Evolutionary conservation across 2,888 invertebrate genomes (phyloP).

Genomic region (Drosophila prolongata): DNA sequence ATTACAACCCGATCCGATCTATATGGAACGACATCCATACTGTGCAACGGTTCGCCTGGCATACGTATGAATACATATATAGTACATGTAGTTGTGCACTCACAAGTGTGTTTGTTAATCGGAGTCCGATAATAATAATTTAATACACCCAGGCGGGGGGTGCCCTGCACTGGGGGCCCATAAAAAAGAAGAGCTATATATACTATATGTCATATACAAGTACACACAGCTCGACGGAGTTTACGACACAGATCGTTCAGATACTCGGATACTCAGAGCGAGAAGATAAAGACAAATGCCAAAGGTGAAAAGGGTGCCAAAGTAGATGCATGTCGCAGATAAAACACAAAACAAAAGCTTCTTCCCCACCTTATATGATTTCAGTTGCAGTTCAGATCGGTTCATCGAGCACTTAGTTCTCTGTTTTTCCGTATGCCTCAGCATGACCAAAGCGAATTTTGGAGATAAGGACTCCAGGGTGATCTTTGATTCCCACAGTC

Average conservation of each 20-base stretch:
- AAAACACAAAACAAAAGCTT: conserved; percentile 1
- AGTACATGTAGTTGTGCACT: too few species aligned
- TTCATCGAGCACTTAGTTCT: not conserved
- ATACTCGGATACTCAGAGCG: not conserved
- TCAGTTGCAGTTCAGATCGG: conserved; percentile 6
- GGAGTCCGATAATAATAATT: conserved; percentile 38
- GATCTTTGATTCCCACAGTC: not conserved
- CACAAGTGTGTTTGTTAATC: conserved; percentile 26
- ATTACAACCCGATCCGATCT: conserved; percentile 28
- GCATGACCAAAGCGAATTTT: not conserved
- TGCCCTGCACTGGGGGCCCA: not conserved
- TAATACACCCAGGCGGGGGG: not conserved
- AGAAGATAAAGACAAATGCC: not conserved
- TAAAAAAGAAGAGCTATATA: conserved; percentile 4
- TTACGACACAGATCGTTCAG: conserved; percentile 3
- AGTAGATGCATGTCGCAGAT: conserved; percentile 3
- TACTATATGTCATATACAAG: conserved; percentile 8
- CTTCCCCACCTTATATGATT: not conserved
- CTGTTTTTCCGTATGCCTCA: not conserved
- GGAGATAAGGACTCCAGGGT: conserved; percentile 12
- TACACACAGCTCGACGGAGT: conserved; percentile 1
- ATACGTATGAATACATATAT: too few species aligned
- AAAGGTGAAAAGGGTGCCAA: conserved; percentile 1
- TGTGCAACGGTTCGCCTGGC: conserved; percentile 6
- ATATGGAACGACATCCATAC: conserved; percentile 33